Evolutionary conservation across 2,888 invertebrate genomes (phyloP).

Genomic region (Melieria omissa): DNA sequence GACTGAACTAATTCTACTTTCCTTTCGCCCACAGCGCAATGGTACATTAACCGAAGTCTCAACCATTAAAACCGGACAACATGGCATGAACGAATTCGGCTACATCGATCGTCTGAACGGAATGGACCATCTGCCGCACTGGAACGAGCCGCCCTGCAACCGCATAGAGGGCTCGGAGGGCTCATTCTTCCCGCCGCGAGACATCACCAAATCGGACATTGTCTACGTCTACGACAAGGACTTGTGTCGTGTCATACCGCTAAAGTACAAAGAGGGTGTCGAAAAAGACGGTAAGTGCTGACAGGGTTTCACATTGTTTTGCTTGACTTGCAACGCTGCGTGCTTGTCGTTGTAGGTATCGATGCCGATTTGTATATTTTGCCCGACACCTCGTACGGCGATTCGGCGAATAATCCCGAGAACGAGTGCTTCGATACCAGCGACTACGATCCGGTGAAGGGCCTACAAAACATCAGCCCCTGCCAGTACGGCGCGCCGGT

Average conservation of each 20-base stretch:
- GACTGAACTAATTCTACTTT: neutral
- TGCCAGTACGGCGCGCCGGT: constrained; percentile 92
- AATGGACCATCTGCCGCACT: constrained; percentile 78
- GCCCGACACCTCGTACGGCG: constrained; percentile 76
- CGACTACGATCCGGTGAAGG: constrained; percentile 76
- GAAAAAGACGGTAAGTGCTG: constrained; percentile 75
- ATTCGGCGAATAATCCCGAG: constrained; percentile 73
- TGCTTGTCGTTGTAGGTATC: constrained; percentile 69
- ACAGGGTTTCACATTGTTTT: neutral
- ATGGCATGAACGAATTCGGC: constrained; percentile 82
- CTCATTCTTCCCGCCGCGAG: constrained; percentile 85
- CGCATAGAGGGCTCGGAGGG: constrained; percentile 79
- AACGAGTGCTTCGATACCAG: constrained; percentile 79
- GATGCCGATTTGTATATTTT: constrained; percentile 80
- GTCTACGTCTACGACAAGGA: constrained; percentile 88
- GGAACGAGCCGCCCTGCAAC: constrained; percentile 81
- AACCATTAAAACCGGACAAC: constrained; percentile 81
- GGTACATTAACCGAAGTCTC: constrained; percentile 84
- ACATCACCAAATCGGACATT: constrained; percentile 75
- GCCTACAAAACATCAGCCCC: constrained; percentile 86
- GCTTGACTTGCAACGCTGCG: neutral
- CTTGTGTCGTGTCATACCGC: constrained; percentile 81
- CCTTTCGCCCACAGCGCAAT: constrained; percentile 72
- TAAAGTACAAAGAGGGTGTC: constrained; percentile 76
- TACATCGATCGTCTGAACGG: constrained; percentile 82